Evolutionary conservation across 30 jellyfish, hydroid and myxozoan genomes (phyloP).

Genomic region (Catostylus mosaicus): DNA sequence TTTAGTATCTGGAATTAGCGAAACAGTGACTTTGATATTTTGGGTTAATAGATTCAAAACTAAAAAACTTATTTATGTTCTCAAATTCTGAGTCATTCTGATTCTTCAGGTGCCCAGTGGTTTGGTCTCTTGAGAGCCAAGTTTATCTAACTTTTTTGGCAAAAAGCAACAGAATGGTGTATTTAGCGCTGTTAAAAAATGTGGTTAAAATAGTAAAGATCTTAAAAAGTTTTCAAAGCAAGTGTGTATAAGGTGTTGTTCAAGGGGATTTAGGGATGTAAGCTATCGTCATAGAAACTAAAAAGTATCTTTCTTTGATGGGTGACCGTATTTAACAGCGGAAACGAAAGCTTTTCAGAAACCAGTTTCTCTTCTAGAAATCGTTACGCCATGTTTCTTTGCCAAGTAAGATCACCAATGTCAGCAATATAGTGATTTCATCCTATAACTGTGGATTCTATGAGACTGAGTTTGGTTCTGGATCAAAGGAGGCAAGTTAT

Average conservation of each 20-base stretch:
- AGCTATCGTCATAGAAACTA: too few relatives aligned
- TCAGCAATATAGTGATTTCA: constrained; percentile 7
- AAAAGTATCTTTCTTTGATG: too few relatives aligned
- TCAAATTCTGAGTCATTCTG: neutral
- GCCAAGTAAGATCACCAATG: constrained; percentile 8
- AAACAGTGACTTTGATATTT: neutral
- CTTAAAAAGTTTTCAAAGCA: too few relatives aligned
- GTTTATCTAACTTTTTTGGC: neutral
- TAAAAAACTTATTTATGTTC: neutral
- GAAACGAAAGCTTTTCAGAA: neutral
- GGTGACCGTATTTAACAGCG: too few relatives aligned
- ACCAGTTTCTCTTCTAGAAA: neutral
- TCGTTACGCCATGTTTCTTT: constrained; percentile 28
- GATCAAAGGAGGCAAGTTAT: neutral
- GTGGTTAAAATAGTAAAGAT: too few relatives aligned
- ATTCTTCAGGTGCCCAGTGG: neutral
- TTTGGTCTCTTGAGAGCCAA: neutral
- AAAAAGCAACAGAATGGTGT: neutral
- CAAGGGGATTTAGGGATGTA: too few relatives aligned
- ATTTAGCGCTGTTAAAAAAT: too few relatives aligned
- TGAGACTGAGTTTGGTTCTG: neutral
- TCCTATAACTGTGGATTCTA: constrained; percentile 28
- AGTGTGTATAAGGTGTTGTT: too few relatives aligned
- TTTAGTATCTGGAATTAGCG: neutral
- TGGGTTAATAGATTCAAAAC: neutral